Percentiles rank a stretch among this genome's conserved stretches.
phyloP scores from a whole-genome alignment of 2,113 vertebrate genomes.

The Crocuta crocuta region DNA sequence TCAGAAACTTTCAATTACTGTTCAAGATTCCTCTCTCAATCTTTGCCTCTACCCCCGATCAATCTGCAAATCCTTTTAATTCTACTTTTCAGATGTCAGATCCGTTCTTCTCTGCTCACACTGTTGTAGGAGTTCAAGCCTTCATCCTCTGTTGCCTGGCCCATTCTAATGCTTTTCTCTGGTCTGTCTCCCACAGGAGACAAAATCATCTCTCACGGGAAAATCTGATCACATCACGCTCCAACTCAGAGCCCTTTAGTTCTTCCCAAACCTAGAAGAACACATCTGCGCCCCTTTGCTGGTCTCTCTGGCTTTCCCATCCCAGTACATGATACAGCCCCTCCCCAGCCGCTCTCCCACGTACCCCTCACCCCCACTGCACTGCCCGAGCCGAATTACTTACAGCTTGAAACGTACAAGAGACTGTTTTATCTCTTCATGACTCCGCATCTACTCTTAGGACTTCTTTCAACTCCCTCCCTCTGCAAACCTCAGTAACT shows the following conservation, averaged over 20 bases:
- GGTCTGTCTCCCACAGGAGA: neutral
- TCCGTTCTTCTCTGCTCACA: neutral
- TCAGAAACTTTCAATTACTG: neutral
- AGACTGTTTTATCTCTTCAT: no score
- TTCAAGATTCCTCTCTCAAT: neutral
- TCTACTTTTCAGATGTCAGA: neutral
- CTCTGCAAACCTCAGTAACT: neutral
- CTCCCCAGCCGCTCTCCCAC: no score
- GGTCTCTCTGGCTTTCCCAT: neutral
- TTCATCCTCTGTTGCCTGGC: neutral
- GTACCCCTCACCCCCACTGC: neutral
- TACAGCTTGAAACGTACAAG: neutral
- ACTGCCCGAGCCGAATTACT: neutral
- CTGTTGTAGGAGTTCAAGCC: neutral
- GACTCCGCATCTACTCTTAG: neutral
- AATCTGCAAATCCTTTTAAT: neutral
- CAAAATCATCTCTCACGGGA: neutral
- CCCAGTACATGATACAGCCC: fast-evolving
- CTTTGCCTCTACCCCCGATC: neutral
- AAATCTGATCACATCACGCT: neutral
- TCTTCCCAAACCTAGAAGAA: neutral
- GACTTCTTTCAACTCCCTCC: neutral
- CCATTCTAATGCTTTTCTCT: neutral
- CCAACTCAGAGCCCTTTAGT: neutral
- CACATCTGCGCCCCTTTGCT: neutral